Evolutionary conservation across 2,888 invertebrate genomes (phyloP), one percentile per base, ranked within the genome.

Genomic region (Monoplex corrugatus): DNA sequence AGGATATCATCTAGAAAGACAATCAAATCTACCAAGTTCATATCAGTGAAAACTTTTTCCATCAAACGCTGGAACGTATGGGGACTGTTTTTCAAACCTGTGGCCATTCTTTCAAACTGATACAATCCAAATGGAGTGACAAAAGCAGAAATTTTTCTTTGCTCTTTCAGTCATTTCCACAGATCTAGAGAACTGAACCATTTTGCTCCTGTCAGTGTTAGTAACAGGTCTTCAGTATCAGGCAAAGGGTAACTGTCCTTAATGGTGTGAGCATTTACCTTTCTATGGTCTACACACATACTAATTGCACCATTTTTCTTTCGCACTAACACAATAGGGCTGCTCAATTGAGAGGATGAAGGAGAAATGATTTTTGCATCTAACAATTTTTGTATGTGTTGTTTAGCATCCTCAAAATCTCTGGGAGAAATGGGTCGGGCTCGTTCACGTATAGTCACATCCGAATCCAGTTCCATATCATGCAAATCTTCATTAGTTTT

Each of bases 11-110:
- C 89, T 1, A 86, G 68, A 50, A 83, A 89, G 10, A 89, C 50
- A 28, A 89, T 72, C 35, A 89, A 28, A 43, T 89, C 89, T 23
- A 8, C n/a, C 57, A 89, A 28, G 38, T 89, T 85, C 86, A 89
- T 86, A 45, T 87, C 90, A 28, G 84, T 32, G 68, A 90, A 86
- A 72, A 78, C 86, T 75, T 13, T 43, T n/a, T 89, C 85, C 89
- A 90, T 89, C 38, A 89, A 45, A 19, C 84, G 40, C 35, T 72
- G 86, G 23, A 87, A 89, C 1, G 72, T 45, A n/a, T 28, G n/a
- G 19, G 89, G 89, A 72, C 35, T 50, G 78, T 84, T 89, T 35
- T 10, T 16, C 5, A 89, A 43, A 6, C 80, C 89, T n/a, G 57
- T 35, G 0, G 75, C 72, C 85, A 89, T 72, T 19, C 80, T 72